Evolutionary conservation across 2,888 invertebrate genomes (phyloP), one percentile per base, ranked within the genome.

Genomic region (Heliconius sara): DNA sequence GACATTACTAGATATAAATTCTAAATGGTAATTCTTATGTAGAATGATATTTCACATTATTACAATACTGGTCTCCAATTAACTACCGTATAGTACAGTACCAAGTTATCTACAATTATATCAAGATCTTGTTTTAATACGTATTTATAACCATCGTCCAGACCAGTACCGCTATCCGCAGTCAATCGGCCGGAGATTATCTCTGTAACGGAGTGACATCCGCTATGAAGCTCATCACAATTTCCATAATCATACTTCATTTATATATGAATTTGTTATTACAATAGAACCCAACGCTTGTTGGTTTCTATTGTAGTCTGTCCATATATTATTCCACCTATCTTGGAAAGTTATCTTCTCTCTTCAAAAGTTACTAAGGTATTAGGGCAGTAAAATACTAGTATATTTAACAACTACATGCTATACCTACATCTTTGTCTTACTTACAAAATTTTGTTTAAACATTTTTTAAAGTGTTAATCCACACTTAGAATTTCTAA

Each of bases 141-240:
- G 63, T 74, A 63, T 78, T 68, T 78, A 68, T 78, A 74, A 65
- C 25, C 67, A 57, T 74, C 34, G 65, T 78, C 66, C 81, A 80
- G 90, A 89, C 86, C 90, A 85, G 84, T 80, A 79, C 60, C 74
- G 63, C 84, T 90, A 91, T 92, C 91, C 92, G 92, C 91, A 90
- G 84, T 79, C 87, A 86, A 91, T 89, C 89, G 88, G 85, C 83
- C 82, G 86, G 84, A 89, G 91, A 91, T 92, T 91, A 93, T 90
- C 88, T 85, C 87, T 85, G 86, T 93, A 93, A 93, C 93, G 92
- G 92, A 89, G 91, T 88, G 88, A 88, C 88, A 88, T 89, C 92
- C 89, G 91, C 85, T 84, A 84, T 30, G 66, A 47, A 68, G 43
- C 70, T 47, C 27, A 63, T 57, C 75, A 68, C 74, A 68, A 67